A percentile compares a stretch with the other conserved stretches of the same genome.
These are phyloP conservation scores for Sylvilagus floridanus DNA, from an alignment of 2,797 vertebrate species.

Conservation along the genomic window DNA sequence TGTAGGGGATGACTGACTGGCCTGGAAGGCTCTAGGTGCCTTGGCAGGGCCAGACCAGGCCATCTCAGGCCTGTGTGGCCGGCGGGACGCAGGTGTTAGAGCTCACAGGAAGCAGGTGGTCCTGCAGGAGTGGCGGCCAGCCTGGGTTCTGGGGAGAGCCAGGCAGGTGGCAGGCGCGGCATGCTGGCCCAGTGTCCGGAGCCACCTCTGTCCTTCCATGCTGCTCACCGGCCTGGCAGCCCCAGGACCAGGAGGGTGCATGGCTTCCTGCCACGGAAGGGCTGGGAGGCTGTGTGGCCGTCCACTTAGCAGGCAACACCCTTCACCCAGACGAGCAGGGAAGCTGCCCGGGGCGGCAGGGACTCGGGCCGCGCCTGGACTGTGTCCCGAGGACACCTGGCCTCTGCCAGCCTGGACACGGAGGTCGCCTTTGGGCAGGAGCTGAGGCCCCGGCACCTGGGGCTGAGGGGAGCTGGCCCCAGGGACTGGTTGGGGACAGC, in stretches of 20 bases:
- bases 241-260: no score
- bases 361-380: no score
- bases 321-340: accelerated
- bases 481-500: not conserved
- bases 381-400: no score
- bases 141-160: not conserved
- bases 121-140: not conserved
- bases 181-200: not conserved
- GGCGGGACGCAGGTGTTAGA: no score
- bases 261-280: not conserved
- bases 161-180: not conserved
- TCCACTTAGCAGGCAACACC: not conserved
- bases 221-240: no score
- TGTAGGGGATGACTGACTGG: no score
- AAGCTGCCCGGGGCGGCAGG: not conserved
- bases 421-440: accelerated
- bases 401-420: not conserved
- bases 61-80: no score
- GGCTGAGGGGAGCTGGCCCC: not conserved
- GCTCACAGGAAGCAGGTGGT: no score
- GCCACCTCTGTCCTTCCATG: no score
- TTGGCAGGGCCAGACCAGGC: no score
- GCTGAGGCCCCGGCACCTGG: accelerated
- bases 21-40: no score
- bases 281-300: not conserved